These are phyloP conservation scores for Ophioninae sp. DNA, from an alignment of 2,888 invertebrate species.

Conservation along the genomic window DNA sequence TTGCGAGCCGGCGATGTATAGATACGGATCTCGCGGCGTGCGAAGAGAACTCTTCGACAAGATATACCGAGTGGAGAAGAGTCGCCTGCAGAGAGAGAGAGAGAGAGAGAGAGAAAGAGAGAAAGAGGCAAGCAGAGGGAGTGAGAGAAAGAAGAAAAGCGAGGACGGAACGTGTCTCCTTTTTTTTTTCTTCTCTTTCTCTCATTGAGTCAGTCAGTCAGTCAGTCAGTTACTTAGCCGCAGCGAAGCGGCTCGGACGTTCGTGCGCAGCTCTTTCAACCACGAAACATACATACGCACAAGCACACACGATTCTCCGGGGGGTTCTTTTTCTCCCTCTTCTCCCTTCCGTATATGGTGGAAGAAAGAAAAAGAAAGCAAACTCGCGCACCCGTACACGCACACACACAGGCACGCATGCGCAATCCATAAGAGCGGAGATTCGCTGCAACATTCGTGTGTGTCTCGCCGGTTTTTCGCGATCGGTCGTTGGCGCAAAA, in stretches of 20 bases:
- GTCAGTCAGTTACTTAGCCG: constrained; percentile 78
- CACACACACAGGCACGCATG: background rate
- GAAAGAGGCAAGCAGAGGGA: background rate
- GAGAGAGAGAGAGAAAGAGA: constrained; percentile 16
- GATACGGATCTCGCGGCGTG: constrained; percentile 75
- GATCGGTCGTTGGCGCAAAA: constrained; percentile 40
- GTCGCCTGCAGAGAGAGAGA: background rate
- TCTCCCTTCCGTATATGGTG: constrained; percentile 16
- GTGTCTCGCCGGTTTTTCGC: constrained; percentile 45
- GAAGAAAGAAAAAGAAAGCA: constrained; percentile 21
- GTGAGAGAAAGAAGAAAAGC: constrained; percentile 6
- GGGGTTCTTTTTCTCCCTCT: background rate
- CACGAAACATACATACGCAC: constrained; percentile 6
- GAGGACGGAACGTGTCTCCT: constrained; percentile 21
- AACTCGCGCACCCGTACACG: background rate
- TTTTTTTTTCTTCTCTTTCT: constrained; percentile 63
- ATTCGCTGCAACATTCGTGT: constrained; percentile 38
- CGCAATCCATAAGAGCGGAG: constrained; percentile 5
- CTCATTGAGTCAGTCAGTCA: constrained; percentile 79
- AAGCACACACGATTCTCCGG: constrained; percentile 1
- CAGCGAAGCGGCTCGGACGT: constrained; percentile 73
- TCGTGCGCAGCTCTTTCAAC: constrained; percentile 28
- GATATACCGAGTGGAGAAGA: constrained; percentile 43
- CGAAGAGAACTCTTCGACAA: constrained; percentile 68
- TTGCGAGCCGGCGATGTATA: constrained; percentile 66